Percentiles rank a stretch among this genome's conserved stretches.
Conservation (phyloP, 2,888 invertebrate species). For the Notodonta ziczac region DNA sequence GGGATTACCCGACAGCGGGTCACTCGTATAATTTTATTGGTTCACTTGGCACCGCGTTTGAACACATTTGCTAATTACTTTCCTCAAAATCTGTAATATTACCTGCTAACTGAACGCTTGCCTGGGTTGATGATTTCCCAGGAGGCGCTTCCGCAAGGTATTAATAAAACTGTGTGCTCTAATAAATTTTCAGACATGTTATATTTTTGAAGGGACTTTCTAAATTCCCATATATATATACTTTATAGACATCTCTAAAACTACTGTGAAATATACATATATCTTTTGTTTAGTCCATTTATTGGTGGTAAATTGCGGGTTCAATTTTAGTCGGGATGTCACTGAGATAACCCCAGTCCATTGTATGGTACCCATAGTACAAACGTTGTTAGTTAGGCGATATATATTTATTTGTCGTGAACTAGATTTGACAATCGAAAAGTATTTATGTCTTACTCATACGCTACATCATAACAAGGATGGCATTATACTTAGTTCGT, state of each 20-base stretch:
- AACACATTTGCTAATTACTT: slow-evolving; percentile 23
- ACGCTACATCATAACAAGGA: too few relatives aligned
- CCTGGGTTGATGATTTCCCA: background rate
- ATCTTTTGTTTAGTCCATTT: background rate
- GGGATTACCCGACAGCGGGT: slow-evolving; percentile 12
- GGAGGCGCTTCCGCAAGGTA: background rate
- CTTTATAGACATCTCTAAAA: background rate
- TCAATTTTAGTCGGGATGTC: too few relatives aligned
- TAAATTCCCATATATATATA: too few relatives aligned
- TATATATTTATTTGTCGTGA: too few relatives aligned
- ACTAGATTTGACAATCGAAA: too few relatives aligned
- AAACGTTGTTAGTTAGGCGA: too few relatives aligned
- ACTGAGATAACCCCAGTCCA: too few relatives aligned
- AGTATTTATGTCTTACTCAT: too few relatives aligned
- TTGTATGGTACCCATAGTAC: too few relatives aligned
- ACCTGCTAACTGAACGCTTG: background rate
- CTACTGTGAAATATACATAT: slow-evolving; percentile 5
- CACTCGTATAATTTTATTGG: slow-evolving; percentile 28
- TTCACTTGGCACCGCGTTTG: slow-evolving; percentile 15
- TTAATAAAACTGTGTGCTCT: background rate
- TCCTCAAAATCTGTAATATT: background rate
- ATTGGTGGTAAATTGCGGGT: too few relatives aligned
- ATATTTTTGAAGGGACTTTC: too few relatives aligned
- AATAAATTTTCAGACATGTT: background rate
- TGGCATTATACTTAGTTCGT: too few relatives aligned